These are phyloP conservation scores for Oasisia sp. DNA, from an alignment of 2,888 invertebrate genomes.

Conservation along the genomic window DNA sequence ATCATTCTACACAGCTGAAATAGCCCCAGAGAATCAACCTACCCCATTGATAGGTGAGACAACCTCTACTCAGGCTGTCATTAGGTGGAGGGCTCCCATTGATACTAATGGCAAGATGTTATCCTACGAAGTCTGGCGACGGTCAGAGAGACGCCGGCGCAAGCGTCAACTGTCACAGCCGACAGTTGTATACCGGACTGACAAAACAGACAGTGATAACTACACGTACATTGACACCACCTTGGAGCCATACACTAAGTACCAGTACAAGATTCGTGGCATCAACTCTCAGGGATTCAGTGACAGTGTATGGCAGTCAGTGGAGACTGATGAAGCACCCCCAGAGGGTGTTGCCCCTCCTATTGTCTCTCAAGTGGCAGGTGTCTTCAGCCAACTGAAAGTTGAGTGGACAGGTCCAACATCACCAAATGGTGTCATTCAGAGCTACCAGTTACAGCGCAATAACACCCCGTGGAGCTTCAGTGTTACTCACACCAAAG, in stretches of 20 bases:
- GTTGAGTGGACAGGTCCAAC: slow-evolving; percentile 56
- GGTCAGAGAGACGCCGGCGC: slow-evolving; percentile 17
- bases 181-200: slow-evolving; percentile 53
- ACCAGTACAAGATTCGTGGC: slow-evolving; percentile 58
- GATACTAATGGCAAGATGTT: slow-evolving; percentile 58
- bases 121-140: slow-evolving; percentile 55
- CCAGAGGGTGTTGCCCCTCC: slow-evolving; percentile 60
- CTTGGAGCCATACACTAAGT: slow-evolving; percentile 56
- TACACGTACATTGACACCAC: slow-evolving; percentile 51
- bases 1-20: slow-evolving; percentile 59
- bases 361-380: slow-evolving; percentile 45
- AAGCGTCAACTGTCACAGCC: slow-evolving; percentile 36
- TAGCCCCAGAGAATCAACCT: slow-evolving; percentile 53
- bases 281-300: slow-evolving; percentile 56
- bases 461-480: slow-evolving; percentile 55
- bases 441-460: slow-evolving; percentile 58
- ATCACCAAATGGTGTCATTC: slow-evolving; percentile 60
- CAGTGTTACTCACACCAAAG: slow-evolving; percentile 44
- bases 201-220: slow-evolving; percentile 46
- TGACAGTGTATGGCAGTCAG: slow-evolving; percentile 54
- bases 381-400: slow-evolving; percentile 49
- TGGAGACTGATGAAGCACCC: slow-evolving; percentile 56
- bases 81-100: slow-evolving; percentile 53
- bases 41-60: slow-evolving; percentile 47
- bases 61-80: slow-evolving; percentile 47